Evolutionary conservation across 2,113 vertebrate species (phyloP).

Genomic region (Nannospalax galili): DNA sequence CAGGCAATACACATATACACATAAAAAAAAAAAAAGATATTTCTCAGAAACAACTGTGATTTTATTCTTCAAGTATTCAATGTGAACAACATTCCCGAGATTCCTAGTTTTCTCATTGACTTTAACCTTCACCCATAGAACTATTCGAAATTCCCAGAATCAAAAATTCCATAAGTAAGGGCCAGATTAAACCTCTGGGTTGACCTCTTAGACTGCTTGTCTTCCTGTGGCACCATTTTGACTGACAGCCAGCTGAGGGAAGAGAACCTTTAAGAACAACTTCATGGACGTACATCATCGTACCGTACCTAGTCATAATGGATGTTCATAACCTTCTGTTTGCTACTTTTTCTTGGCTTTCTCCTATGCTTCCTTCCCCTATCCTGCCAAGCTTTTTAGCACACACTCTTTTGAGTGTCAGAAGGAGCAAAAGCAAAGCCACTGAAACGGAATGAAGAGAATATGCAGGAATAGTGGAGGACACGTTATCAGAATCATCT

Average conservation of each 20-base stretch:
- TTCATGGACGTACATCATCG: not conserved
- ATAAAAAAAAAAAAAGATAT: too few species aligned
- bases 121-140: constrained; percentile 98
- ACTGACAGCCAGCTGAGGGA: too few species aligned
- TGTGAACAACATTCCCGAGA: constrained; percentile 93
- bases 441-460: not conserved
- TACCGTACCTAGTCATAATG: not conserved
- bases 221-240: constrained; percentile 80
- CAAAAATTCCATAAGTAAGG: constrained; percentile 96
- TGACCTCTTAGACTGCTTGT: constrained; percentile 86
- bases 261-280: not conserved
- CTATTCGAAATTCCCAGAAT: constrained; percentile 95
- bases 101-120: constrained; percentile 98
- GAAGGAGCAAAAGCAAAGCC: not conserved
- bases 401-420: not conserved
- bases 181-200: constrained; percentile 95
- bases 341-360: not conserved
- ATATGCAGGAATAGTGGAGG: not conserved
- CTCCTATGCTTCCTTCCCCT: not conserved
- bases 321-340: not conserved
- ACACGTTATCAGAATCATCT: not conserved
- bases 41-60: constrained; percentile 95
- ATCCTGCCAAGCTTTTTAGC: not conserved
- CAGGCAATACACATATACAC: too few species aligned
- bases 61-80: constrained; percentile 95